Percentiles rank a stretch among this genome's conserved stretches.
Conservation (phyloP, 2,113 vertebrate genomes). For the Psilopsiagon aurifrons region DNA sequence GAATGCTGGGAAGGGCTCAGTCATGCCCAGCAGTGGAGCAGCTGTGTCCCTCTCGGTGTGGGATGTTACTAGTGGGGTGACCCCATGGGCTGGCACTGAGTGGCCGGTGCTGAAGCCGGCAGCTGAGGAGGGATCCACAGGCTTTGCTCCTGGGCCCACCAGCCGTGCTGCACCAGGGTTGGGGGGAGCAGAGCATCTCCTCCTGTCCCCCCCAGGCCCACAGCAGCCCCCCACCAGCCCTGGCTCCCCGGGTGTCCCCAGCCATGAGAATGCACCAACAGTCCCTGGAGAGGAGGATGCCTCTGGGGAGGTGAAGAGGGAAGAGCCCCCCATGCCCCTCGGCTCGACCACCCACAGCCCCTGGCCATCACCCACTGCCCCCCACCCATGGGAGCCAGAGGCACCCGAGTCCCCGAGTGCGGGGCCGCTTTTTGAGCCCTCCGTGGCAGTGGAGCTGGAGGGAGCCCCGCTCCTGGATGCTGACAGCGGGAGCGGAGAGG, state of each 20-base stretch:
- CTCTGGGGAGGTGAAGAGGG: neutral
- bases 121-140: neutral
- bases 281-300: neutral
- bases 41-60: accelerated
- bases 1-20: accelerated
- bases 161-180: accelerated
- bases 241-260: neutral
- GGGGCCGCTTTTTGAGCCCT: neutral
- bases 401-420: neutral
- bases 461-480: neutral
- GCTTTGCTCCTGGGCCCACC: neutral
- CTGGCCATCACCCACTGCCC: neutral
- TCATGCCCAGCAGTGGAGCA: neutral
- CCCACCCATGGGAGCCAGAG: neutral
- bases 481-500: constrained; percentile 40
- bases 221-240: neutral
- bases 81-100: neutral
- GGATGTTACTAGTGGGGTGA: neutral
- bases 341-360: neutral
- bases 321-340: neutral
- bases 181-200: neutral
- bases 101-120: accelerated
- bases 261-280: neutral
- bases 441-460: accelerated
- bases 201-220: neutral